Evolutionary conservation across 2,888 invertebrate genomes (phyloP).

Genomic region (Noctuana brunneofusca): DNA sequence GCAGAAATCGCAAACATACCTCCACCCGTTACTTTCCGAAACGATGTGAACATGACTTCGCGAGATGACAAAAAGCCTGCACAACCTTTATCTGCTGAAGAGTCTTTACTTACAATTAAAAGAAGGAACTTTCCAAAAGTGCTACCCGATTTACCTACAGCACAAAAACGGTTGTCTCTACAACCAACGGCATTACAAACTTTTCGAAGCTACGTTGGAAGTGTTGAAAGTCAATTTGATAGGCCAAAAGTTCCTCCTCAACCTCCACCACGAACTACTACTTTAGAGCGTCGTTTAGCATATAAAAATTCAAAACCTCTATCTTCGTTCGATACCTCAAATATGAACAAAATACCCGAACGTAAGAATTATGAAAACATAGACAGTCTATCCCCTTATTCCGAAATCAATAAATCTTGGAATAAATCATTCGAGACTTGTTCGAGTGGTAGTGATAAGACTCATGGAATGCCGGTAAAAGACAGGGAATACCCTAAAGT

Average conservation of each 20-base stretch:
- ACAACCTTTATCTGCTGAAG: constrained; percentile 84
- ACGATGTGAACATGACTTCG: constrained; percentile 90
- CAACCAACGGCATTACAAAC: constrained; percentile 80
- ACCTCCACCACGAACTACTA: constrained; percentile 90
- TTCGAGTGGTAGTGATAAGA: constrained; percentile 40
- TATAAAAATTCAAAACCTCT: constrained; percentile 69
- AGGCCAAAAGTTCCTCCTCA: constrained; percentile 83
- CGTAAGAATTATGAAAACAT: constrained; percentile 70
- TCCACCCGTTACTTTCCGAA: constrained; percentile 74
- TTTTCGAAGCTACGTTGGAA: constrained; percentile 59
- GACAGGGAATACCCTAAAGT: constrained; percentile 73
- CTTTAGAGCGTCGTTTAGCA: constrained; percentile 83
- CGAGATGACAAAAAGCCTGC: constrained; percentile 78
- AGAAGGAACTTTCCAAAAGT: constrained; percentile 93
- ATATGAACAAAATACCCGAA: constrained; percentile 55
- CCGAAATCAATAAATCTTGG: constrained; percentile 40
- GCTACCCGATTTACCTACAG: constrained; percentile 87
- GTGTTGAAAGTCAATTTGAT: constrained; percentile 59
- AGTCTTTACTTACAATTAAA: constrained; percentile 88
- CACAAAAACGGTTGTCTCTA: constrained; percentile 85
- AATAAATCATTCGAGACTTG: constrained; percentile 56
- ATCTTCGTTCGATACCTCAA: constrained; percentile 64
- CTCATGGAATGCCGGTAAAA: constrained; percentile 46
- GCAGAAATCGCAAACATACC: constrained; percentile 59
- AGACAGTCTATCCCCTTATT: constrained; percentile 53